Conservation (phyloP, 1,140 invertebrate genomes). For the Meloidogyne floridensis region DNA sequence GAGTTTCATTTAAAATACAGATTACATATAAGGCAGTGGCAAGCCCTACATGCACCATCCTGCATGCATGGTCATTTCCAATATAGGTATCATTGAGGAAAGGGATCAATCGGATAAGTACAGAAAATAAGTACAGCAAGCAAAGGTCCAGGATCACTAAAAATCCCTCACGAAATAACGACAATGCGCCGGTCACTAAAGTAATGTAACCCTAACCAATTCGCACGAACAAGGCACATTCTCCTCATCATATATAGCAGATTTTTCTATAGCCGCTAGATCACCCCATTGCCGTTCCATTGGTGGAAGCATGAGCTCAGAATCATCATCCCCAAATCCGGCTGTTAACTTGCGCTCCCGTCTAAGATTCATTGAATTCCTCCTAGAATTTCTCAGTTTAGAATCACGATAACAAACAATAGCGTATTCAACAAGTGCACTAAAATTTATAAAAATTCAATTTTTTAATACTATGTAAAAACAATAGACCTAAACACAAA, state of each 20-base stretch:
- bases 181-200: too few species aligned
- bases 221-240: slow-evolving; percentile 37
- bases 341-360: neutral
- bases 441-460: slow-evolving; percentile 16
- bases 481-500: slow-evolving; percentile 45
- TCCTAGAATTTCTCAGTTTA: slow-evolving; percentile 26
- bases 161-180: too few species aligned
- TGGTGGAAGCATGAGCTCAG: neutral
- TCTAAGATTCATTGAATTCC: slow-evolving; percentile 13
- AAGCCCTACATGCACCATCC: too few species aligned
- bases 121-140: too few species aligned
- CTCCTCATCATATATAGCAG: neutral
- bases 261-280: neutral
- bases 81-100: too few species aligned
- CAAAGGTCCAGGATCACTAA: too few species aligned
- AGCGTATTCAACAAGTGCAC: slow-evolving; percentile 53
- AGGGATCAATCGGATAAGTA: too few species aligned
- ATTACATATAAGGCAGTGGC: neutral
- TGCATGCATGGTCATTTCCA: too few species aligned
- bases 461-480: slow-evolving; percentile 1
- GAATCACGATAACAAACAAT: slow-evolving; percentile 53
- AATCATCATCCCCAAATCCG: neutral
- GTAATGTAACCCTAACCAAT: slow-evolving; percentile 18
- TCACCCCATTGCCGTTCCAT: neutral
- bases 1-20: neutral